Base-by-base conservation (phyloP, 2,113 vertebrate genomes). In the Eudyptes chrysolophus region DNA sequence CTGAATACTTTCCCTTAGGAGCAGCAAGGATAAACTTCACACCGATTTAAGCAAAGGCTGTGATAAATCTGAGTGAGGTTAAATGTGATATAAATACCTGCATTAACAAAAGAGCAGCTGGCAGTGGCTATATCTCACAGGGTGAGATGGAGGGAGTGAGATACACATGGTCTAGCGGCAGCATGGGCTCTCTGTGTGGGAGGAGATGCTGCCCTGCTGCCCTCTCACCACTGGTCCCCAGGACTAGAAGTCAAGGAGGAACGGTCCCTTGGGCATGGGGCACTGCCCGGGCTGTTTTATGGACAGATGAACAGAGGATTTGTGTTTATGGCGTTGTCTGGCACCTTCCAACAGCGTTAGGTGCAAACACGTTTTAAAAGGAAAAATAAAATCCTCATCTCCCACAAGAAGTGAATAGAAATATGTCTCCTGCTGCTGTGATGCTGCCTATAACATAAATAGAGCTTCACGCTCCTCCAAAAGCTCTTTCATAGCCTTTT, bases 151-250 rank as follows among this genome's bases (percentile, higher is more conserved):
- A 5, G 3, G 16, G 24, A 42, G 40, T 1, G 44, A 44, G 61
- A n/a, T 5, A 6, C 29, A 25, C 5, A 3, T 0, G 1, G 29
- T 20, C 11, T 25, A 66, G 68, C 4, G 1, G 6, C 42, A 64
- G 22, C 85, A 8, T 2, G 17, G 38, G 34, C n/a, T 60, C n/a
- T 27, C 44, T 29, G 20, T 8, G 49, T 0, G 6, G 48, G 48
- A 55, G 60, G 48, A 27, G 49, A 10, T 3, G 38, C 40, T 71
- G 44, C 30, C 30, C 62, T 36, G 49, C 32, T 48, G 26, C 42
- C 29, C 18, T 76, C 36, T 52, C 48, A 18, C 36, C 62, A 1
- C 61, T 12, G 18, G 20, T 20, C 30, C n/a, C 13, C 38, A 26
- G 61, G 66, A 26, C 32, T 34, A 26, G n/a, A n/a, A 48, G 34